Conservation (phyloP, 2,888 invertebrate genomes). For the Drosophila birchii region DNA sequence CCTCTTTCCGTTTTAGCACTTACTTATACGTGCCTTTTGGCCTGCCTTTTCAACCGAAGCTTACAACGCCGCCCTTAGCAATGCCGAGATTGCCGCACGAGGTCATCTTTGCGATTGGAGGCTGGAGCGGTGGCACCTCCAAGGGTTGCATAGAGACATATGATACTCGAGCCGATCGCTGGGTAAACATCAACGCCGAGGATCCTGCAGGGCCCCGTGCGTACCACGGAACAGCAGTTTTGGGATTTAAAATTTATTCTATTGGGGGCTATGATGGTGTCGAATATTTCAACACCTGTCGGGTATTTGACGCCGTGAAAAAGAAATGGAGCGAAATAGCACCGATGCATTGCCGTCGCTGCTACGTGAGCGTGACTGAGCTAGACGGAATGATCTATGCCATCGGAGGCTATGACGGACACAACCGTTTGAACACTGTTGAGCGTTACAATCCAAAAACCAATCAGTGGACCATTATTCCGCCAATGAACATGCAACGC, state of each 20-base stretch:
- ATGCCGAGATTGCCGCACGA: conserved; percentile 94
- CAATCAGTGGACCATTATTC: conserved; percentile 95
- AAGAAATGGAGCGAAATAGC: conserved; percentile 94
- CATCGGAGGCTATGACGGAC: conserved; percentile 95
- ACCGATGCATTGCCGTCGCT: conserved; percentile 95
- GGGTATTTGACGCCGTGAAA: conserved; percentile 93
- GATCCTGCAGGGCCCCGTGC: conserved; percentile 94
- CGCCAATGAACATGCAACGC: conserved; percentile 94
- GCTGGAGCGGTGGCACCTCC: conserved; percentile 88
- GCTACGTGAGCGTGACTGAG: conserved; percentile 94
- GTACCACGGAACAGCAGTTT: conserved; percentile 96
- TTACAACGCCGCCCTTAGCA: conserved; percentile 93
- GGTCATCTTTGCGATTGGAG: conserved; percentile 93
- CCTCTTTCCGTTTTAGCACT: conserved; percentile 20
- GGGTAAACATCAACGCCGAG: conserved; percentile 89
- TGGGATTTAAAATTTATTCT: conserved; percentile 93
- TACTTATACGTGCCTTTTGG: conserved; percentile 57
- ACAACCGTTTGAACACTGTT: conserved; percentile 93
- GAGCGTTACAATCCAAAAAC: conserved; percentile 93
- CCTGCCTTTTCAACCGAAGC: conserved; percentile 68
- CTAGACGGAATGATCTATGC: conserved; percentile 92
- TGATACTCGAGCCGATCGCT: conserved; percentile 94
- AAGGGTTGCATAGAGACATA: conserved; percentile 92
- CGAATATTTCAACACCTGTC: conserved; percentile 92
- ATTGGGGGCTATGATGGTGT: conserved; percentile 96